Evolutionary conservation across 2,888 invertebrate genomes (phyloP), one percentile per base, ranked within the genome.

Genomic region (Beris morrisii): DNA sequence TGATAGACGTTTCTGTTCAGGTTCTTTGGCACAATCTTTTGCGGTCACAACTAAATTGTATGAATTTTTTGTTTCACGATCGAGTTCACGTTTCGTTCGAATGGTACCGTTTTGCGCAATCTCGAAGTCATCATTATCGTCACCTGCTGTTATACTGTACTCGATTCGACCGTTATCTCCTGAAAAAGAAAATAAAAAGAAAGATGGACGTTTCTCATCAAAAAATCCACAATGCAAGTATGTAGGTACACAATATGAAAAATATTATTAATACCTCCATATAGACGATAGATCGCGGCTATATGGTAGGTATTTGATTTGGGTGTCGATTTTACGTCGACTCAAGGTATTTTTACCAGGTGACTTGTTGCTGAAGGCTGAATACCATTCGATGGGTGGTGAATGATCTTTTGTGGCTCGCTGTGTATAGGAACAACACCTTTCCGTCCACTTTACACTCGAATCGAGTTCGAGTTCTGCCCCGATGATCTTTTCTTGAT

Each of bases 11-110:
- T 87, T 88, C 71, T 79, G 80, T 74, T 89, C 88, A 32, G 89
- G 88, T 69, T 86, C 84, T 71, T 83, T 83, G 9, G 95, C 93
- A 78, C 88, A 88, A 81, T 97, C 97, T 64, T 86, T 88, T 43
- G 95, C 97, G 61, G 90, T 89, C 54, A 97, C 88, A 48, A 92
- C 87, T 74, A 97, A 83, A 78, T 89, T 92, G 83, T 96, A 97
- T 31, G 88, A 83, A 12, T 89, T 86, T 71, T 88, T 85, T 48
- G 86, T 86, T 82, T 97, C 97, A 70, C 97, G 85, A 79, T 97
- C 96, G 74, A 97, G 83, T 52, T 81, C 76, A 71, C 85, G 87
- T 67, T 84, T 85, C 4, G 93, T 94, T 77, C 85, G 86, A 71
- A 97, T 88, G 13, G 92, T 93, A 56, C 97, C 97, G 78, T 94